These are phyloP conservation scores for Lateolabrax maculatus DNA, from an alignment of 2,797 vertebrate species.

Conservation along the genomic window DNA sequence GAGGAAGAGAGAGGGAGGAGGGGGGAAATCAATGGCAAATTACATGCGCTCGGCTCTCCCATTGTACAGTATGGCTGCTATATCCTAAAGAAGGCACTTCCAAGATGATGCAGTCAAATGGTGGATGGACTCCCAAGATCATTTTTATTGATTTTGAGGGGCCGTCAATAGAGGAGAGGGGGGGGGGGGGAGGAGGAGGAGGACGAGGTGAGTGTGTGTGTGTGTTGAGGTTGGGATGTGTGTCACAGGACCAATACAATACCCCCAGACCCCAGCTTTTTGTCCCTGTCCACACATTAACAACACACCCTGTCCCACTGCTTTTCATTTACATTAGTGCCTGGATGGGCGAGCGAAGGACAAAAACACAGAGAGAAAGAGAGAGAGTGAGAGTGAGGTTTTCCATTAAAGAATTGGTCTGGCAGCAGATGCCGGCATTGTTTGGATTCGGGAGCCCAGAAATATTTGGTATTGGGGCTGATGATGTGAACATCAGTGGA, in stretches of 20 bases:
- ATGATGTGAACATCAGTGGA: slow-evolving; percentile 54
- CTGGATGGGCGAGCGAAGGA: slow-evolving; percentile 72
- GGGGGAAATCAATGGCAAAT: slow-evolving; percentile 95
- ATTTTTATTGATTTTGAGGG: slow-evolving; percentile 93
- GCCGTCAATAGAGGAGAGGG: slow-evolving; percentile 74
- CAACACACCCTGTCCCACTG: slow-evolving; percentile 58
- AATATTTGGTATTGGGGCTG: slow-evolving; percentile 64
- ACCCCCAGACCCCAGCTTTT: slow-evolving; percentile 71
- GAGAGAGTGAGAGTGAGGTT: slow-evolving; percentile 19
- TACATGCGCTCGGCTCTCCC: slow-evolving; percentile 91
- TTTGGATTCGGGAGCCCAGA: slow-evolving; percentile 74
- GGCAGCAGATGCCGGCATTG: slow-evolving; percentile 72
- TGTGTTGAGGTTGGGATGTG: slow-evolving; percentile 71
- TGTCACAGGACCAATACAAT: slow-evolving; percentile 81
- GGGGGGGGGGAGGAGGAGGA: slow-evolving; percentile 59
- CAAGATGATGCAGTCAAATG: slow-evolving; percentile 91
- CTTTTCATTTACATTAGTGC: slow-evolving; percentile 81
- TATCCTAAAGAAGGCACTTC: slow-evolving; percentile 90
- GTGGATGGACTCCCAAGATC: slow-evolving; percentile 90
- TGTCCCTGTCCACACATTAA: slow-evolving; percentile 81
- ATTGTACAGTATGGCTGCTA: slow-evolving; percentile 92
- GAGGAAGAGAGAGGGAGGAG: slow-evolving; percentile 70
- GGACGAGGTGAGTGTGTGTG: slow-evolving; percentile 47
- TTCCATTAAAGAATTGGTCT: slow-evolving; percentile 70
- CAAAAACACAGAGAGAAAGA: slow-evolving; percentile 21